Evolutionary conservation across 1,140 invertebrate genomes (phyloP), one percentile per base, ranked within the genome.

Genomic region (Babylonia areolata): DNA sequence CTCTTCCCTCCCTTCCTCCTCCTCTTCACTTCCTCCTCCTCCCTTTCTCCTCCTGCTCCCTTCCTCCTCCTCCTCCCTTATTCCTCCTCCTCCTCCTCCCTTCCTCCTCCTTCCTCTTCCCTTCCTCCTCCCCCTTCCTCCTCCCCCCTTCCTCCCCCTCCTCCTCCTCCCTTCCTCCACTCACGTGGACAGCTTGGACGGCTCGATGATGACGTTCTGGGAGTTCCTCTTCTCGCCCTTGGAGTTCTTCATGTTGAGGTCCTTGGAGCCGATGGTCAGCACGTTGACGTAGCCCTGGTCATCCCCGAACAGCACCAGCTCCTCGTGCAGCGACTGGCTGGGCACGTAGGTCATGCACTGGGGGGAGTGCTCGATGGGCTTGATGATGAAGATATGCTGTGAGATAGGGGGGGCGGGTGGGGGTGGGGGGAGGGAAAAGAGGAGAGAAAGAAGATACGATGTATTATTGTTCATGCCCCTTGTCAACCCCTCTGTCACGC

Each of bases 221-320:
- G 88, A 84, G 77, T 88, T 90, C 31, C 40, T 82, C 31, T 87
- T 88, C 64, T 88, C 90, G 39, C 88, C 91, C 73, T 93, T 93
- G 20, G 92, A 89, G 79, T 93, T 93, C 80, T 94, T 94, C 84
- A 90, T 91, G 3, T 90, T 92, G 31, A 94, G 86, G 87, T 94
- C 94, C 83, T 94, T 92, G 31, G 90, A 87, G n/a, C 89, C 88
- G 33, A 94, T 81, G 79, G 91, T 93, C 39, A 94, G 87, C 20
- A 91, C 42, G 85, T 93, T 94, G 33, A 94, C 87, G 85, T 94
- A 93, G 39, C 94, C 94, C 87, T 92, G 91, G 86, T 94, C 93
- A 87, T 94, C 94, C 58, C 94, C 94, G 82, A 93, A 93, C 20
- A 94, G 86, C 6, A 94, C 86, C 20, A 84, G 85, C 79, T 94